Conservation (phyloP, 2,888 invertebrate species). For the Hirtodrosophila alboralis region DNA sequence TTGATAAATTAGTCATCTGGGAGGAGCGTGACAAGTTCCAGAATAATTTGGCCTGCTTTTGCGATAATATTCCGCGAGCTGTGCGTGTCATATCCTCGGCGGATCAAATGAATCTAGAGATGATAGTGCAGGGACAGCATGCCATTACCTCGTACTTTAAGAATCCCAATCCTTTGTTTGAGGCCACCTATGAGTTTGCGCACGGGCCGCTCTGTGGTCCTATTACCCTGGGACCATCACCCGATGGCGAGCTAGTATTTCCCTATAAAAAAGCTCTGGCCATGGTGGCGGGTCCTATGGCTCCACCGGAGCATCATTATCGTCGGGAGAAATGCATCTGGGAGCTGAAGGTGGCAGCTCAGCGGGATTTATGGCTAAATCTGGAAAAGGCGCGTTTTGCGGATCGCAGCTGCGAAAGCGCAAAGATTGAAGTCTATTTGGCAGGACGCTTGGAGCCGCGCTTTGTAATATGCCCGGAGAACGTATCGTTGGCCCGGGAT, state of each 20-base stretch:
- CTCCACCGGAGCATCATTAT: slow-evolving; percentile 82
- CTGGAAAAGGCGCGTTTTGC: slow-evolving; percentile 94
- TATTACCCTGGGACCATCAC: slow-evolving; percentile 90
- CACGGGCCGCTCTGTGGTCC: slow-evolving; percentile 95
- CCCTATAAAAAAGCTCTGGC: slow-evolving; percentile 92
- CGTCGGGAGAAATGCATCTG: slow-evolving; percentile 89
- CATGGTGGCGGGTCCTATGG: slow-evolving; percentile 82
- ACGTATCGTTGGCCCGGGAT: slow-evolving; percentile 91
- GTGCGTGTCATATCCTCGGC: slow-evolving; percentile 90
- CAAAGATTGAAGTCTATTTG: slow-evolving; percentile 92
- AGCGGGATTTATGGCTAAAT: slow-evolving; percentile 93
- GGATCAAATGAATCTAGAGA: slow-evolving; percentile 91
- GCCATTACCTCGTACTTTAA: slow-evolving; percentile 95
- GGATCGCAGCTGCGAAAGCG: slow-evolving; percentile 93
- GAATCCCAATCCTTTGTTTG: slow-evolving; percentile 92
- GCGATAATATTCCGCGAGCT: slow-evolving; percentile 87
- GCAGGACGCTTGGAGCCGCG: slow-evolving; percentile 90
- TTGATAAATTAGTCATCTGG: slow-evolving; percentile 92
- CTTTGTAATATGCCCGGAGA: slow-evolving; percentile 93
- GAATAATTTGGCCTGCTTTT: slow-evolving; percentile 90
- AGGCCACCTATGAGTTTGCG: slow-evolving; percentile 94
- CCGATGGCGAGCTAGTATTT: slow-evolving; percentile 94
- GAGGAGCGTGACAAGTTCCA: slow-evolving; percentile 88
- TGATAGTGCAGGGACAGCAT: slow-evolving; percentile 93
- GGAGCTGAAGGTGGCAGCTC: slow-evolving; percentile 92